Evolutionary conservation across 2,113 vertebrate genomes (phyloP), one percentile per base, ranked within the genome.

Genomic region (Melospiza melodia): DNA sequence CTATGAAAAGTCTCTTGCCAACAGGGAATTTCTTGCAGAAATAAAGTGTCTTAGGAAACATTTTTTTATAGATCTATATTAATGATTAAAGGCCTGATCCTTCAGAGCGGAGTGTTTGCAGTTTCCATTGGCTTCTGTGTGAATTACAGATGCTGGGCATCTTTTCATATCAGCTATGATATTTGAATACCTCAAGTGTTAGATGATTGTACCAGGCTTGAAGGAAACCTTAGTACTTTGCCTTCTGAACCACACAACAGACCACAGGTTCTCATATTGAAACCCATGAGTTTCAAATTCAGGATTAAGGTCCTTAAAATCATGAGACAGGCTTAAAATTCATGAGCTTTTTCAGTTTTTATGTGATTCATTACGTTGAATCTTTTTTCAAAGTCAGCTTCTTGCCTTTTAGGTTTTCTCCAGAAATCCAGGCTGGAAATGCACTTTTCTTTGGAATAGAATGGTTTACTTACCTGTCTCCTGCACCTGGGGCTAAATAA

Each of bases 11-110:
- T 91, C 77, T 90, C 77, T 94, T 89, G 92, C 96, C 94, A 97
- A 94, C 68, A 96, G 95, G 89, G 95, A 97, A 97, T 95, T 95
- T 96, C 97, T 97, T 96, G 93, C 61, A 95, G 84, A 97, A 96
- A 90, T 91, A 86, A 96, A 96, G 82, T 84, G 93, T 91, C 87
- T 96, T 96, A 93, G 91, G 96, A 95, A 96, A 97, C 39, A 27
- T 90, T 89, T 91, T 97, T 96, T 96, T 88, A 95, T 93, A 89
- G 84, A 89, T 94, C 87, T 97, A 74, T 93, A 96, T 94, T 97
- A 92, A 82, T 65, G 72, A 96, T 83, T 93, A 90, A 90, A 93
- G 54, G 25, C 31, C 69, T 90, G 65, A 87, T 95, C 76, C 88
- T 92, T 87, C 84, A 89, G 63, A 89, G 65, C 57, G 84, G 88